Base-by-base conservation (phyloP, 2,113 vertebrate species). In the Prochilodus magdalenae region DNA sequence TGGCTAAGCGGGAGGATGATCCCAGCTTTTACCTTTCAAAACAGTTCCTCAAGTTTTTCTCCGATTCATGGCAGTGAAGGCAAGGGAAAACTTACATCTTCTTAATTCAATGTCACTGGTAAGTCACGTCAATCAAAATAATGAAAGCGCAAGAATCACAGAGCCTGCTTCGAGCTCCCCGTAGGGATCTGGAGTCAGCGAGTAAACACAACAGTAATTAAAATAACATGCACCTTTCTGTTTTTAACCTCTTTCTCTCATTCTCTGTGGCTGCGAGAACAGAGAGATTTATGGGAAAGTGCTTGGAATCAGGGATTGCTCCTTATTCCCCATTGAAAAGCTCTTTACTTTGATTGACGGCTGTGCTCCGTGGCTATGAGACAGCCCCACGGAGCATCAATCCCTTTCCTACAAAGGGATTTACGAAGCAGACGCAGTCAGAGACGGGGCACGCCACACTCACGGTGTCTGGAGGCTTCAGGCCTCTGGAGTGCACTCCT, bases 331-430 rank as follows among this genome's bases (percentile, higher is more conserved):
- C 62, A 67, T 81, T 81, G 73, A 84, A 88, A 79, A 86, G 81
- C 71, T 86, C 81, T 82, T 81, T 51, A 82, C 71, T 75, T 51
- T 88, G 90, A 89, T 81, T 65, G 78, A 90, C 78, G 69, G 79
- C 80, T 86, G 70, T 63, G 79, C 85, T 86, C 40, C 44, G 53
- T 86, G 29, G 80, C 77, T 76, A 69, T 67, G 81, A 71, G 63
- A 80, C 33, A 18, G 74, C 69, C 26, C 69, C 62, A 73, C 33
- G n/a, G 49, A 22, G 57, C 66, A 73, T 57, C 74, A 36, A 65
- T 80, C 77, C 49, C 53, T 57, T 62, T 65, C 36, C 67, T 76
- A 72, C 66, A 73, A 71, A 66, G 49, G 75, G 79, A 79, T 77
- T 65, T 85, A 81, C 47, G 78, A 75, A 65, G 60, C 73, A 72